These are phyloP conservation scores for Chaetogeoica ovagalla DNA, from an alignment of 2,888 invertebrate species.

Conservation along the genomic window DNA sequence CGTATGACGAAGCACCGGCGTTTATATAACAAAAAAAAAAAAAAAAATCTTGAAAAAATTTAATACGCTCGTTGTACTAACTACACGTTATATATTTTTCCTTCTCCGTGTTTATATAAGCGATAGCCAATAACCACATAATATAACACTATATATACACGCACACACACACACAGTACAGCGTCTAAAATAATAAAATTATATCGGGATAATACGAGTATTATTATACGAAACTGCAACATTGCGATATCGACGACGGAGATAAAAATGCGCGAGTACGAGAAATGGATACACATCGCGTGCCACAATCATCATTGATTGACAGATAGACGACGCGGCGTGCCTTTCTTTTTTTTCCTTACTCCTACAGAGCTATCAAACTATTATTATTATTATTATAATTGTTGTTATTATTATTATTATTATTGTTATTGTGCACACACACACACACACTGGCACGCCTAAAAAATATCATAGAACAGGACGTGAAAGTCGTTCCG, in stretches of 20 bases:
- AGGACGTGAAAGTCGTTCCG: background rate
- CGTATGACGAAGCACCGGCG: too few species aligned
- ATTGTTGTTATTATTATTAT: too few species aligned
- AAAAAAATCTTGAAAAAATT: too few species aligned
- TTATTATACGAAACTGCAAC: background rate
- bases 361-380: background rate
- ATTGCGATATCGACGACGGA: background rate
- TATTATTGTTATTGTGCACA: background rate
- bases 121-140: too few species aligned
- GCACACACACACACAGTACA: too few species aligned
- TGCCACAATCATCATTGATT: conserved; percentile 26
- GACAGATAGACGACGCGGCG: conserved; percentile 16
- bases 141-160: too few species aligned
- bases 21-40: too few species aligned
- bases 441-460: background rate
- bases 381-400: too few species aligned
- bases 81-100: too few species aligned
- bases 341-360: conserved; percentile 25
- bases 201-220: background rate
- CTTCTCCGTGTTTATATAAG: too few species aligned
- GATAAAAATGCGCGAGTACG: conserved; percentile 15
- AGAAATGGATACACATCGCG: background rate
- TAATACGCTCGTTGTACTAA: too few species aligned
- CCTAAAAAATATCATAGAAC: background rate
- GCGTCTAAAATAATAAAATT: background rate